Evolutionary conservation across 2,113 vertebrate genomes (phyloP), one percentile per base, ranked within the genome.

Genomic region (Tragelaphus scriptus): DNA sequence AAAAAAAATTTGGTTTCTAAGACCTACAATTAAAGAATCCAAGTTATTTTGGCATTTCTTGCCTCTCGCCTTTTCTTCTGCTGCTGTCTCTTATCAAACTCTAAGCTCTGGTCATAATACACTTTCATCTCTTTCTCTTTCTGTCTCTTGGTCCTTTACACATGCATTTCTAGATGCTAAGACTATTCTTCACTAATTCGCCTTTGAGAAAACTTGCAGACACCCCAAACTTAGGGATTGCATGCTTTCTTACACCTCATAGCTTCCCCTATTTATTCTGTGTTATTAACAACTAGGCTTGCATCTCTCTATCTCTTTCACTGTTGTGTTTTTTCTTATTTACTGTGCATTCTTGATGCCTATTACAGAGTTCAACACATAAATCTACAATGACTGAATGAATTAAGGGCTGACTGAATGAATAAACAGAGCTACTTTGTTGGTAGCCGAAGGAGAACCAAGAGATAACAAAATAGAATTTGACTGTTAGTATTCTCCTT

Each of bases 231-330:
- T 19, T 71, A 51, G 2, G 10, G 17, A 51, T 89, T 47, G 2
- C 61, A 36, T 11, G 12, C 12, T 36, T n/a, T 4, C 17, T 63
- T n/a, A 9, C 36, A 7, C 11, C 2, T 8, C 30, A 11, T 1
- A 75, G 12, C 14, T 71, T n/a, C 13, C 28, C 32, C 7, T 82
- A n/a, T 55, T 47, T 82, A 36, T 61, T 17, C 85, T 6, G 7
- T 44, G n/a, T 3, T 63, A 65, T 32, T 75, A 56, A 49, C 3
- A 47, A 6, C 23, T 5, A 26, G 12, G 65, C 7, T 65, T 53
- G 2, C 7, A 28, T 59, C 26, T 65, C 32, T 21, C 9, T 95
- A 4, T 36, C 79, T 97, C 61, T 95, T 94, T 47, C 8, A 58
- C 13, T 59, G 9, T 9, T 40, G 11, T 23, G 11, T 79, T 44